Conservation (phyloP, 2,113 vertebrate genomes). For the Abramis brama region DNA sequence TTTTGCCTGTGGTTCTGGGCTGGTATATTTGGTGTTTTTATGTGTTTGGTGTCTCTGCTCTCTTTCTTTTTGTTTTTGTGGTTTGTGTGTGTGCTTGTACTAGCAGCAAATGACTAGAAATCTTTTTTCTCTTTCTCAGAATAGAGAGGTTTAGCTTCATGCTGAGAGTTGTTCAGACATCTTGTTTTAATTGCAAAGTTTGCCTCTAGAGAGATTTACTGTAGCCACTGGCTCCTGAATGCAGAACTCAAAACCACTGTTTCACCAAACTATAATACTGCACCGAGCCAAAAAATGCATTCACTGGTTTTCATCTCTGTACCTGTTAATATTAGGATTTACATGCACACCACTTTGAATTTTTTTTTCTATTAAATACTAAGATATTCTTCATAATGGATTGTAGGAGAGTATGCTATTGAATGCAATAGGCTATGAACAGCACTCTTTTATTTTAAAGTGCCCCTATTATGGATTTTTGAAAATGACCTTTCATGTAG, state of each 20-base stretch:
- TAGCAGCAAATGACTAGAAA: not conserved
- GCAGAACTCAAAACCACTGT: not conserved
- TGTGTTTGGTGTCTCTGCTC: not conserved
- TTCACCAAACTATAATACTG: not conserved
- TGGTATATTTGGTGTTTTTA: conserved; percentile 7
- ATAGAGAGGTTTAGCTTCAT: not conserved
- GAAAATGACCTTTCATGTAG: no score
- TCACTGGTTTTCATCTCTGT: not conserved
- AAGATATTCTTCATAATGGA: no score
- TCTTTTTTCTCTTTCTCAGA: not conserved
- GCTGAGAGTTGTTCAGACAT: not conserved
- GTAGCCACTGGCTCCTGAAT: conserved; percentile 7
- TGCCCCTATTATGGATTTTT: no score
- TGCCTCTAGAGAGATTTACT: conserved; percentile 6
- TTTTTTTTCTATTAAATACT: not conserved
- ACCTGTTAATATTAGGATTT: not conserved
- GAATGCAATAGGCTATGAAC: no score
- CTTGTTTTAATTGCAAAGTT: conserved; percentile 24
- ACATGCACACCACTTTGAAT: not conserved
- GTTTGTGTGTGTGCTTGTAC: not conserved
- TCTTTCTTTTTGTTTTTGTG: not conserved
- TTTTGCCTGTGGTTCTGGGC: not conserved
- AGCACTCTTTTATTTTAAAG: no score
- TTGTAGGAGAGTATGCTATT: no score
- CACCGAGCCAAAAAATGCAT: not conserved